These are phyloP conservation scores for Eubasilissa splendida DNA, from an alignment of 2,888 invertebrate species.

Conservation along the genomic window DNA sequence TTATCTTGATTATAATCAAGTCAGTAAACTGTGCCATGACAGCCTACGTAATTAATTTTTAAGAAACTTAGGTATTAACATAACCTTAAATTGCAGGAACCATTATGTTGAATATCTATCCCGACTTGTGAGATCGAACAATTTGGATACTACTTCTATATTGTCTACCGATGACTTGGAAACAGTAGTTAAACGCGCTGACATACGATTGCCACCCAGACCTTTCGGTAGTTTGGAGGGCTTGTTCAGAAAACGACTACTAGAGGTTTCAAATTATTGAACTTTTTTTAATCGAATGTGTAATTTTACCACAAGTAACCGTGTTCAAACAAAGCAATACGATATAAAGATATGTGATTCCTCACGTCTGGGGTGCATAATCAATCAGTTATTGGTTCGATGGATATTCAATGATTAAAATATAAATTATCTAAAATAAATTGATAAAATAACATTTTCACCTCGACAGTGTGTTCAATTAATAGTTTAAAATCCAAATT, in stretches of 20 bases:
- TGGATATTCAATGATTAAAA: conserved; percentile 17
- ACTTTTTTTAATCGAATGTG: conserved; percentile 46
- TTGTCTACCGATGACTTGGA: conserved; percentile 87
- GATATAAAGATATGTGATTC: conserved; percentile 11
- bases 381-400: conserved; percentile 13
- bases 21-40: too few species aligned
- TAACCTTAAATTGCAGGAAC: conserved; percentile 74
- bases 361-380: background rate
- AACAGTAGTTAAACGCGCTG: conserved; percentile 83
- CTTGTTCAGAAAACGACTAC: conserved; percentile 76
- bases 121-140: conserved; percentile 79
- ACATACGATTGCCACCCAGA: conserved; percentile 81
- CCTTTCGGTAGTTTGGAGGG: conserved; percentile 82
- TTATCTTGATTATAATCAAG: too few species aligned
- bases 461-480: too few species aligned
- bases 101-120: conserved; percentile 94
- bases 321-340: conserved; percentile 54
- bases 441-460: background rate
- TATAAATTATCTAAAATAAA: background rate
- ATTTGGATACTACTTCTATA: conserved; percentile 84
- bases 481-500: conserved; percentile 14
- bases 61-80: too few species aligned
- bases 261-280: conserved; percentile 71
- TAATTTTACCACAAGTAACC: conserved; percentile 10
- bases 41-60: too few species aligned